Base-by-base conservation (phyloP, 1,140 invertebrate species). In the Pseudachorutes palmiensis region DNA sequence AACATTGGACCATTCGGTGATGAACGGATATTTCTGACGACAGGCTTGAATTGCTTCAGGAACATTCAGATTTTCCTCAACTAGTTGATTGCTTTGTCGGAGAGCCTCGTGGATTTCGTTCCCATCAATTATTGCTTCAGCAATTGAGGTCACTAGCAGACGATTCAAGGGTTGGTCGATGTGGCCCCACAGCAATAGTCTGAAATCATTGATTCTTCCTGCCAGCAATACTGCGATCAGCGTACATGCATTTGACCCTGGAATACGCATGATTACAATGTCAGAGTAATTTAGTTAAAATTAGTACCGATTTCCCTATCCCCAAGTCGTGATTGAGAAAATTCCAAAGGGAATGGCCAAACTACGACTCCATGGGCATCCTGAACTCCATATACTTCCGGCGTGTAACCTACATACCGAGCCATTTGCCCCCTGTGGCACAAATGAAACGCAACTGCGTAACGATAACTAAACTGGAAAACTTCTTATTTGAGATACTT, bases 191-290 rank as follows among this genome's bases (percentile, higher is more conserved):
- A 74, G 66, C 22, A 36, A 57, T 22, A 75, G 69, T 28, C 59
- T 41, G n/a, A 72, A 71, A 49, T 68, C 70, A 29, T 73, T 41
- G 19, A 75, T 61, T 28, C 67, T 57, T 14, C 72, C 73, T 16
- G 66, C 69, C 30, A 72, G 29, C 12, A 75, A 59, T 0, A 74
- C 62, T 2, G 72, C 70, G 36, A 75, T 75, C 2, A 75, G 45
- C 14, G 73, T 74, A 33, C 74, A 75, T 0, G 74, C 74, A 65
- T 75, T 75, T 14, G 72, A 74, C 30, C 74, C 74, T 73, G n/a
- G n/a, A n/a, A n/a, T n/a, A n/a, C n/a, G n/a, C n/a, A n/a, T n/a
- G 32, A 32, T 36, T 29, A 68, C 1, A 30, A 65, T n/a, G n/a
- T n/a, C n/a, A n/a, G n/a, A n/a, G n/a, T n/a, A n/a, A n/a, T n/a